phyloP scores from a whole-genome alignment of 2,888 invertebrate genomes.

The Myathropa florea region DNA sequence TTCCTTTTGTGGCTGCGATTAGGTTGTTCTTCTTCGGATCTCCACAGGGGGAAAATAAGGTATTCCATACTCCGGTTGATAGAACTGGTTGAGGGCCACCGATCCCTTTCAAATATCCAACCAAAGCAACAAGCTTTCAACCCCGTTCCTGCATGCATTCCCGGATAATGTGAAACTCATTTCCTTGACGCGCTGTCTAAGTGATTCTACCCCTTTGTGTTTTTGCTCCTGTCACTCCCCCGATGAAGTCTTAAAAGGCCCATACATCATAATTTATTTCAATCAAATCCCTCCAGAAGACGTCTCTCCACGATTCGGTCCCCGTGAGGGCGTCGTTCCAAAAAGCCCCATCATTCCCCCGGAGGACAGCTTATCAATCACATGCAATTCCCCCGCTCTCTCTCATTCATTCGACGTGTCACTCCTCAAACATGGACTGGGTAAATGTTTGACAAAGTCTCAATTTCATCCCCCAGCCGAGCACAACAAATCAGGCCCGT shows the following conservation, averaged over 20 bases:
- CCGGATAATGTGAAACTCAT: neutral
- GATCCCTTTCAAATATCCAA: no score
- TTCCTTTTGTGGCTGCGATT: no score
- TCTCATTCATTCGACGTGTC: neutral
- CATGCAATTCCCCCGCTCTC: no score
- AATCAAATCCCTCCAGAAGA: neutral
- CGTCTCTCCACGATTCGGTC: no score
- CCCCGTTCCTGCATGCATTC: neutral
- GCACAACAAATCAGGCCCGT: neutral
- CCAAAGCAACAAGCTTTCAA: no score
- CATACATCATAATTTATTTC: neutral
- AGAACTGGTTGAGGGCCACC: no score
- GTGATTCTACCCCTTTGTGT: neutral
- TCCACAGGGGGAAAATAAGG: no score
- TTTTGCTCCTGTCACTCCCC: neutral
- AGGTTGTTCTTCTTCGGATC: no score
- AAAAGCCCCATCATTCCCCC: neutral
- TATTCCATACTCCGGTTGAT: no score
- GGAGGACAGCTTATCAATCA: neutral
- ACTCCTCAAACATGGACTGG: neutral
- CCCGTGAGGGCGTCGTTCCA: no score
- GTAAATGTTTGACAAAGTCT: neutral
- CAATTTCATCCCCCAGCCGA: neutral
- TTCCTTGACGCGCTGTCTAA: neutral
- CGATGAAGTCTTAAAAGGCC: neutral